Base-by-base conservation (phyloP, 2,797 vertebrate species). In the Threskiornis aethiopicus region DNA sequence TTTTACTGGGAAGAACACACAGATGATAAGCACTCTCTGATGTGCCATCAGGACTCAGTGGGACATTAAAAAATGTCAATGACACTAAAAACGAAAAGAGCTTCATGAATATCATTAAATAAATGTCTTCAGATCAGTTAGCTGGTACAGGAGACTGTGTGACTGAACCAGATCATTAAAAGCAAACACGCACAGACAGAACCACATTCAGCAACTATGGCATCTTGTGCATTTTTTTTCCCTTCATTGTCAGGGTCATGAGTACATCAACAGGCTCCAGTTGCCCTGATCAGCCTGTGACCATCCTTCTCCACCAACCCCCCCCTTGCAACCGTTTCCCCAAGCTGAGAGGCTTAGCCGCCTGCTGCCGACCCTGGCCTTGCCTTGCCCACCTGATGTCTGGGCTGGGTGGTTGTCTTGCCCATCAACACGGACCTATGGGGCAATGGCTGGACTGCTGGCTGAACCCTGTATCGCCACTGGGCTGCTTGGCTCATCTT, bases 371-470 rank as follows among this genome's bases (percentile, higher is more conserved):
- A 39, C 11, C 10, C 19, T 24, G 44, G n/a, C 25, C 62, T 80
- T 47, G 62, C 37, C 25, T 52, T 62, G 15, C 5, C 10, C 24
- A 12, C 19, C 7, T 4, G 2, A 24, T n/a, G 22, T n/a, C 7
- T 58, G 35, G 9, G 26, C 39, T 44, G 39, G 8, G 18, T 52
- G 41, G 13, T 44, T 47, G 28, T 73, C 55, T 16, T 88, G 21
- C 21, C 21, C 10, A 2, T 8, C 26, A 28, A 6, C 8, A 28
- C 0, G 0, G 24, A 35, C 9, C 26, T 51, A 0, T 18, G 42
- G 29, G 24, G 7, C 49, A 35, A 65, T 44, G 21, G 15, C 22
- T 24, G 12, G 21, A 62, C 39, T 54, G 18, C 35, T 88, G 25
- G 11, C 33, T 31, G 58, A 54, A 58, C 18, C 10, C 24, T 7